Evolutionary conservation across 2,888 invertebrate genomes (phyloP), one percentile per base, ranked within the genome.

Genomic region (Subacronicta megacephala): DNA sequence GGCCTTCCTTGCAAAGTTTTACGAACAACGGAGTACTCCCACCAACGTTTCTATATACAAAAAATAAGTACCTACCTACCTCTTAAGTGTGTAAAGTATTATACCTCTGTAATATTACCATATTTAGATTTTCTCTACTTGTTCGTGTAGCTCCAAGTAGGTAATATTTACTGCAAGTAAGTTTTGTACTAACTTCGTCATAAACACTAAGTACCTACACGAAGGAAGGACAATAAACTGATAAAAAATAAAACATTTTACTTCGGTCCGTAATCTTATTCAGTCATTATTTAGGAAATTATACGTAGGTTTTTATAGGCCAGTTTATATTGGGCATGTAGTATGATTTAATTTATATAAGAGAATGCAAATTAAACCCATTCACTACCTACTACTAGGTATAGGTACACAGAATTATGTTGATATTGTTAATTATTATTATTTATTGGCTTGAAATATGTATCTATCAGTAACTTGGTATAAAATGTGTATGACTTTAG

Each of bases 401-500:
- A 31, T 12, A 5, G 1, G 12, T 12, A 29, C 12, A 31, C n/a
- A n/a, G 6, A n/a, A 31, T 4, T n/a, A 31, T n/a, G 12, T 31
- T 31, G n/a, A 31, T 1, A n/a, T n/a, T n/a, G n/a, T n/a, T 4
- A 31, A n/a, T 12, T 12, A 29, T 29, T 29, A 29, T 29, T 7
- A 6, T 6, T 15, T 15, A 36, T 37, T 37, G 12, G 37, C 17
- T 10, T 9, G 17, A 6, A 18, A 33, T n/a, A n/a, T n/a, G n/a
- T n/a, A n/a, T 26, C 26, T 15, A 29, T 3, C 16, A 23, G 31
- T 44, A 29, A 40, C 7, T 44, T 41, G 41, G 12, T 50, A 51
- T 33, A 36, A 33, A 46, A 66, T 58, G 55, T 79, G 53, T 76
- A 76, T 60, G 77, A 69, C 67, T 73, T 76, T 76, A 78, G 82